Evolutionary conservation across 2,888 invertebrate genomes (phyloP), one percentile per base, ranked within the genome.

Genomic region (Diarsia dahlii): DNA sequence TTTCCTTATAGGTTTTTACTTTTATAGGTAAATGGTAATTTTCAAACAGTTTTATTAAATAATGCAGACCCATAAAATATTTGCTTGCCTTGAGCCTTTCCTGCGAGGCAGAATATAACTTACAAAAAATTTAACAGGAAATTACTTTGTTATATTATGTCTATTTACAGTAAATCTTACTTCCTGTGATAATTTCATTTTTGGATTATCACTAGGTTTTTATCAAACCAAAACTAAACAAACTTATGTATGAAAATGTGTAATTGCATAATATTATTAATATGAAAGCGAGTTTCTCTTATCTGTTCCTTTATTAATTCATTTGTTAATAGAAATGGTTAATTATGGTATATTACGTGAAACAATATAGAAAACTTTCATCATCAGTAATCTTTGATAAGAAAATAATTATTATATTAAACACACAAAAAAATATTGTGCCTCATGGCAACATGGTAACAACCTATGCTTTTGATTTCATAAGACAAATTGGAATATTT

Each of bases 51-150:
- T n/a, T 23, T 23, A 56, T 60, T 1, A 60, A 10, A 62, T 20
- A 34, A 62, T 34, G 28, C 15, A 46, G 18, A 23, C 13, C n/a
- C n/a, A n/a, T n/a, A n/a, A 18, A 39, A 23, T 23, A 15, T 23
- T 34, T 23, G 9, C 20, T 68, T 28, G 67, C 67, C 34, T 70
- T 70, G 68, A 68, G 70, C 12, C 52, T 23, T 52, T 71, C 71
- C 28, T 72, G 28, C 3, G 12, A 8, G 15, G n/a, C 8, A n/a
- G 23, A 48, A 39, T 58, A 20, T 6, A 34, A 48, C 20, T 48
- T 58, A 13, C 48, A 56, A 39, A n/a, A 54, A 28, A n/a, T 9
- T 6, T 9, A 34, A 34, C n/a, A 54, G 10, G 39, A 13, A 73
- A 18, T 12, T 3, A 60, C 13, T 68, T 23, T 2, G 10, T 52